Base-by-base conservation (phyloP, 2,888 invertebrate species). In the Galeruca laticollis region DNA sequence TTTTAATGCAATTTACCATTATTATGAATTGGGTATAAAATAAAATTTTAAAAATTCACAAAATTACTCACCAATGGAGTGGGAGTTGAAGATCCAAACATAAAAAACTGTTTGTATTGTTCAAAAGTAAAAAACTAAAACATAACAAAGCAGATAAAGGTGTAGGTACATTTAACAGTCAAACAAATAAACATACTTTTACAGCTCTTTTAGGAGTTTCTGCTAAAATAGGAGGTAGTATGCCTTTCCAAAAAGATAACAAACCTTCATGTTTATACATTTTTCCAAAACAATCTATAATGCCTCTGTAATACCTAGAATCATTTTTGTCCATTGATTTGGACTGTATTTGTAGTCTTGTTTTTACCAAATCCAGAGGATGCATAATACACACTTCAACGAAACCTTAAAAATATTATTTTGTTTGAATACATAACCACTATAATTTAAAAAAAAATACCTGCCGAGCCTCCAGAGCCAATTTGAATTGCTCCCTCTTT, bases 371-470 rank as follows among this genome's bases (percentile, higher is more conserved):
- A 86, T 98, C 98, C 83, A 98, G 86, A 0, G 98, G 98, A 86
- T 98, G 97, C 97, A 98, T 98, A 62, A 97, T 92, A 84, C 95
- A 96, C 72, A 97, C 96, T 89, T 98, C 97, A 60, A 97, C 90
- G 85, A 98, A 96, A 47, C 93, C 93, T 88, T 71, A 76, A 71
- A 71, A 57, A 59, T 0, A 35, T 9, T 54, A 61, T 40, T 37
- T n/a, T 26, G 33, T 43, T 9, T 31, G 77, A 72, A 65, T 51
- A 40, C 21, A 54, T 21, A 31, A 18, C 51, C 20, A n/a, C 5
- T 40, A 21, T n/a, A 35, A 20, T 31, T 2, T 20, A 20, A 0
- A 13, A 20, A 49, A 68, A 73, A 75, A 76, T 82, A 84, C 95
- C 95, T 79, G 97, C 97, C 75, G 94, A 94, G 66, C 97, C 97